These are phyloP conservation scores for Cyphomyrus plagiostoma DNA, from an alignment of 2,113 vertebrate species.

Conservation along the genomic window DNA sequence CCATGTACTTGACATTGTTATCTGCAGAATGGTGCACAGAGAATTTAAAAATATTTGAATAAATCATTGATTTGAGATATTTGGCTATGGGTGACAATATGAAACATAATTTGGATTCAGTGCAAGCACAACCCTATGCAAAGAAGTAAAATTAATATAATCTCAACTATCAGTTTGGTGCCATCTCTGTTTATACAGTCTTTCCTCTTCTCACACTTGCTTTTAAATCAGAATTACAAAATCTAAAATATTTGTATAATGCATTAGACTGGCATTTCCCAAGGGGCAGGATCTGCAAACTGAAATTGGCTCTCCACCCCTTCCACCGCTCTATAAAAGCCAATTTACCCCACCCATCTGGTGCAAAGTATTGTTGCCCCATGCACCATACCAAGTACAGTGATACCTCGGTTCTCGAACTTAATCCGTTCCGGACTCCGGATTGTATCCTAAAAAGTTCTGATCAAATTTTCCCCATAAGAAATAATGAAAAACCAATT, in stretches of 20 bases:
- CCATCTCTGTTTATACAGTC: not conserved
- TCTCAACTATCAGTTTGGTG: not conserved
- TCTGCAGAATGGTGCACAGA: not conserved
- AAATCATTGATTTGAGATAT: not conserved
- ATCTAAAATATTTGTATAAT: not conserved
- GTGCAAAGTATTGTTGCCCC: no score
- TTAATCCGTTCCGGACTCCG: no score
- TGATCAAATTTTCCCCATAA: no score
- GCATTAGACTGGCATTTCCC: not conserved
- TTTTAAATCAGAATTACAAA: not conserved
- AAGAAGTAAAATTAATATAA: not conserved
- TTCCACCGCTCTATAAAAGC: no score
- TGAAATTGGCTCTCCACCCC: no score
- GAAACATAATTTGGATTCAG: not conserved
- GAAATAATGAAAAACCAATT: no score
- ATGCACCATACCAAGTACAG: no score
- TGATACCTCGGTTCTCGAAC: no score
- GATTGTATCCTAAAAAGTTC: no score
- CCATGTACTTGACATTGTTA: not conserved
- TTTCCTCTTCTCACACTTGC: not conserved
- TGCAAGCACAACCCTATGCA: not conserved
- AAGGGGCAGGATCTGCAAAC: no score
- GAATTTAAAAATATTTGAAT: not conserved
- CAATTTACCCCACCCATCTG: no score
- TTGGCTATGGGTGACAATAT: not conserved